phyloP scores from a whole-genome alignment of 2,888 invertebrate genomes.

The Phyto melanocephala region DNA sequence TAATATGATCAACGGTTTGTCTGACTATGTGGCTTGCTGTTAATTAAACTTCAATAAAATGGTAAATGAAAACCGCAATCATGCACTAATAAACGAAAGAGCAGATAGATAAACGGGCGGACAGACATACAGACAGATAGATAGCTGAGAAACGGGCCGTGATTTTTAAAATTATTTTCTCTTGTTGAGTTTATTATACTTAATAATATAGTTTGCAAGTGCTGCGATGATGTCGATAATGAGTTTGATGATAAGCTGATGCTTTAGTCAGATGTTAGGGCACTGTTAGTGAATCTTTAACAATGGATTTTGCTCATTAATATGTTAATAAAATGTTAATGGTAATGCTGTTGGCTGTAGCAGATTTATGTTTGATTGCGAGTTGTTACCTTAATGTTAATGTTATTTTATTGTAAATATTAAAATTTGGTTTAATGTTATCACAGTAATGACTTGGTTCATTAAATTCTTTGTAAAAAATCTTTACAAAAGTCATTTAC shows the following conservation, averaged over 20 bases:
- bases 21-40: slow-evolving; percentile 8
- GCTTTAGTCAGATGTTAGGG: neutral
- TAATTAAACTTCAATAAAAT: slow-evolving; percentile 32
- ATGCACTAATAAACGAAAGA: neutral
- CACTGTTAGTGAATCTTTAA: too few relatives aligned
- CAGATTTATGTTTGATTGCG: too few relatives aligned
- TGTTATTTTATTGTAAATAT: too few relatives aligned
- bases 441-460: too few relatives aligned
- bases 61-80: slow-evolving; percentile 32
- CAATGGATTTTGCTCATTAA: too few relatives aligned
- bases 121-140: neutral
- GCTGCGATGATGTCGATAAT: neutral
- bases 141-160: neutral
- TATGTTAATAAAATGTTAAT: too few relatives aligned
- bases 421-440: too few relatives aligned
- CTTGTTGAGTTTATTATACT: neutral
- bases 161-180: neutral
- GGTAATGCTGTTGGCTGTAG: neutral
- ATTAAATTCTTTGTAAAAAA: too few relatives aligned
- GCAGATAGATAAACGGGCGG: neutral
- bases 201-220: neutral
- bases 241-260: neutral
- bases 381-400: too few relatives aligned
- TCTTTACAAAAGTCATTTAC: too few relatives aligned
- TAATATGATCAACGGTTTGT: neutral